Evolutionary conservation across 1,140 invertebrate genomes (phyloP), one percentile per base, ranked within the genome.

Genomic region (Tribolium madens): DNA sequence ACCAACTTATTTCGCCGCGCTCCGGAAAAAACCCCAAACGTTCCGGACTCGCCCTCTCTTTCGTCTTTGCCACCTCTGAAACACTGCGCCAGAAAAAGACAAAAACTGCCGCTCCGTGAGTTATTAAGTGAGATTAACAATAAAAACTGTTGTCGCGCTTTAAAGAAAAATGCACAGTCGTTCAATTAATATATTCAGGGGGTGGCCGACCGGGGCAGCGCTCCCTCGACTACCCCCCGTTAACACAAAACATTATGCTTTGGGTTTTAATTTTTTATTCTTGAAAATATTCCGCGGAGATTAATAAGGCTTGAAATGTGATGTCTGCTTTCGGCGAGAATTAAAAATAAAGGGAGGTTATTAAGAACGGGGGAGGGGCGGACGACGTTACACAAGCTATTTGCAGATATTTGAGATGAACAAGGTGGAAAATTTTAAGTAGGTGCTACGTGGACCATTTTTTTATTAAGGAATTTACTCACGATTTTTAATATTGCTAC

Each of bases 201-300:
- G 76, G 17, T 64, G 12, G 75, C 14, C 70, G 47, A 48, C 70
- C 46, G 52, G 26, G 47, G 31, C 31, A 53, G 68, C 31, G 53
- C 15, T 42, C 36, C n/a, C 36, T 42, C 36, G n/a, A 42, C 36
- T 42, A 42, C 69, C 75, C 71, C 78, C 50, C 53, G 76, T 47
- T 50, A 73, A 78, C 76, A 71, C 77, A 74, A 78, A 81, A 82
- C 82, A 82, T 82, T 80, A 82, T 81, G 81, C 82, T 81, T 82
- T 82, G 75, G 80, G 81, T 83, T 83, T 83, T 81, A 83, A 83
- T 83, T 83, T 83, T 83, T 83, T 83, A 83, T 83, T 81, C 82
- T 80, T 79, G 82, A 79, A 81, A 81, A 82, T 81, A 82, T 81
- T 80, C 81, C 81, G 60, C 53, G 64, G 82, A 83, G 82, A 83